Evolutionary conservation across 1,140 invertebrate species (phyloP).

Genomic region (Bombus haemorrhoidalis): DNA sequence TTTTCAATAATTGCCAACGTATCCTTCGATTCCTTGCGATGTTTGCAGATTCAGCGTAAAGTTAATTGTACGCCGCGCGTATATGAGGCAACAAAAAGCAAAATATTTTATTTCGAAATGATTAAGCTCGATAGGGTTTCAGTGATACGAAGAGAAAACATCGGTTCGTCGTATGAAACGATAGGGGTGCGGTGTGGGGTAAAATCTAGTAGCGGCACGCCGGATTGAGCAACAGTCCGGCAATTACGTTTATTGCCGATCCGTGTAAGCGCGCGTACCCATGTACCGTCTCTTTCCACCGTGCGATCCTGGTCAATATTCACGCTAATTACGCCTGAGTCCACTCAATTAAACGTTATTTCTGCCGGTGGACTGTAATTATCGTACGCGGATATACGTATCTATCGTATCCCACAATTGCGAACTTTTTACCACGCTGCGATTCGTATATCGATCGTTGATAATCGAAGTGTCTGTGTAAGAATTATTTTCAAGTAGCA

Average conservation of each 20-base stretch:
- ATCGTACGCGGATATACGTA: constrained; percentile 22
- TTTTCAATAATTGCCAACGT: too few species aligned
- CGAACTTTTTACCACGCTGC: constrained; percentile 11
- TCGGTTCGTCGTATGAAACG: constrained; percentile 16
- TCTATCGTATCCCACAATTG: constrained; percentile 27
- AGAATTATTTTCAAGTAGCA: background rate
- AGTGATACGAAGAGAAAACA: constrained; percentile 34
- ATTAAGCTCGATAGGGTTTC: background rate
- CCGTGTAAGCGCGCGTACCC: constrained; percentile 44
- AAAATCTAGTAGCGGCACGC: constrained; percentile 35
- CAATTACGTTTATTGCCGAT: constrained; percentile 70
- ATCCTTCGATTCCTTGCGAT: background rate
- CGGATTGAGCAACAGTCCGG: constrained; percentile 56
- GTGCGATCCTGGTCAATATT: constrained; percentile 65
- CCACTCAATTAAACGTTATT: constrained; percentile 66
- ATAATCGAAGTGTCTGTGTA: constrained; percentile 22
- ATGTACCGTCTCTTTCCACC: constrained; percentile 16
- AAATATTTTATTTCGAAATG: background rate
- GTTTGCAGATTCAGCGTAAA: background rate
- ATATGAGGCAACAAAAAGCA: too few species aligned
- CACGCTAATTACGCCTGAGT: constrained; percentile 59
- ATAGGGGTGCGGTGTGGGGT: constrained; percentile 46
- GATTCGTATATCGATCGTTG: constrained; percentile 42
- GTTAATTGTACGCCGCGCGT: background rate
- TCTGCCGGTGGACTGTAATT: constrained; percentile 36